Evolutionary conservation across 2,113 vertebrate genomes (phyloP), one percentile per base, ranked within the genome.

Genomic region (Etheostoma cragini): DNA sequence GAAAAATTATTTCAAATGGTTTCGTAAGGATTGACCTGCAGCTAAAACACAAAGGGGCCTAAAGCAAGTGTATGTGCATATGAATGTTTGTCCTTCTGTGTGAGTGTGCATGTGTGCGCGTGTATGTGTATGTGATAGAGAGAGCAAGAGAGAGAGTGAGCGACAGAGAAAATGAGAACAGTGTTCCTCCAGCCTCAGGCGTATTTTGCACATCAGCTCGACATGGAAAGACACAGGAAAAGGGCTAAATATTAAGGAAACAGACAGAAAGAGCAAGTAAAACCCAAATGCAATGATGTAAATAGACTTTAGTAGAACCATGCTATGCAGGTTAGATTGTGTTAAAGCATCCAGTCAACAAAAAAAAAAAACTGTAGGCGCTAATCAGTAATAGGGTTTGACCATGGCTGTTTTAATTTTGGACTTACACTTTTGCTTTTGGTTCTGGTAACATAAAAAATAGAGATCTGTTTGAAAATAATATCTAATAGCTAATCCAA

Each of bases 1-100:
- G 73, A 81, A 87, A 91, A 85, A 90, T 87, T 4, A 91, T 94
- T 92, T 89, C 93, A 89, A 54, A 42, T 77, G 1, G 16, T 94
- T 94, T 91, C 93, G 67, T 90, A 90, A 92, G 88, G 63, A 80
- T 70, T 83, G 87, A 92, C 92, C 91, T 82, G 85, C 76, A 46
- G 87, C 86, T 79, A 76, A 79, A 86, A 77, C 26, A 42, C 79
- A 79, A 79, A 63, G 60, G 10, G 78, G 68, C 88, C 84, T 62
- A 49, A 58, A 85, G 89, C 73, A 52, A 72, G 46, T 6, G 11
- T 11, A 75, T 22, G 30, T 61, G 30, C 1, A 5, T 69, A 50
- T 68, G 61, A 56, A 38, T 67, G n/a, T 24, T 33, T 22, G 67
- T 13, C 49, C 62, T 19, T 60, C 33, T 33, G 47, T 17, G 66